Base-by-base conservation (phyloP, 2,888 invertebrate species). In the Lepetodrilus schrolli region DNA sequence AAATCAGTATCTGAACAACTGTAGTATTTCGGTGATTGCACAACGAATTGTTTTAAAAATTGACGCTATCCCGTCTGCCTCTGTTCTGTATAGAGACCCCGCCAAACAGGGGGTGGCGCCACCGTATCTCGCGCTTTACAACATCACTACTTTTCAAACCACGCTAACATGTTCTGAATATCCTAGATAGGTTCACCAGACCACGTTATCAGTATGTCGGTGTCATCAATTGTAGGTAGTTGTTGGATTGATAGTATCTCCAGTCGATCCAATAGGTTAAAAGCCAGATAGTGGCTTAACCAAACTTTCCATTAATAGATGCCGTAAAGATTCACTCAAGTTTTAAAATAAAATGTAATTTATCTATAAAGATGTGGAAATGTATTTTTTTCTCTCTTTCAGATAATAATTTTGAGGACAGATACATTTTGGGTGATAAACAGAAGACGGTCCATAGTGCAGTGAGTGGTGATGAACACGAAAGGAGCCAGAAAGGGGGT, bases 381-480 rank as follows among this genome's bases (percentile, higher is more conserved):
- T n/a, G n/a, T n/a, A n/a, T 43, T 43, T 43, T 17, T 70, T 43
- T 23, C 7, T 30, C 8, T 66, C 21, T 76, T 76, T 38, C 72
- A 76, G 77, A 70, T 17, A 74, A 66, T 17, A 74, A 69, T 66
- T 74, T 77, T 43, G 77, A 77, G 50, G 74, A 69, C 51, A 66
- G 70, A 30, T 77, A 74, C 66, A 69, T 66, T 23, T 70, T 77
- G 20, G 68, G 71, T 20, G 68, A 26, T 47, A 23, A 21, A 1
- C 36, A 65, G 20, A 74, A 70, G 4, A 49, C 23, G 17, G 47
- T 70, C 21, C 68, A 72, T 1, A 43, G 47, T n/a, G 66, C 66
- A 10, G 47, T 77, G 36, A 74, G 72, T 50, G 72, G 77, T 21
- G 70, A 75, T 17, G 73, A 75, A 49, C 73, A 75, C 26, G 69